phyloP scores from a whole-genome alignment of 1,140 invertebrate species.

The Paracyclopina nana region DNA sequence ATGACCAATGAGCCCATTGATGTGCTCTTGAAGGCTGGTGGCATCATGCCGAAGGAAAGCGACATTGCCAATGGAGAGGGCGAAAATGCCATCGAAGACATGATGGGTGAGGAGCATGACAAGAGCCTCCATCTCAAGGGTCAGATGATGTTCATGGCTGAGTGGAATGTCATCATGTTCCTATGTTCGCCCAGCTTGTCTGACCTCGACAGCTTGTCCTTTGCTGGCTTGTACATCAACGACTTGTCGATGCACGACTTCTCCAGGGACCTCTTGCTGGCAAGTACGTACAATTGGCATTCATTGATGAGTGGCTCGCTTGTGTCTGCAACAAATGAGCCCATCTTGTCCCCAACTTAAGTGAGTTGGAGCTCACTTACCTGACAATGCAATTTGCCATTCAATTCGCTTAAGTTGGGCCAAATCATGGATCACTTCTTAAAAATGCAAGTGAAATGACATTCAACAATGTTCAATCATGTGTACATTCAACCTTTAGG shows the following conservation, averaged over 20 bases:
- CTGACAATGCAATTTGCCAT: too few relatives aligned
- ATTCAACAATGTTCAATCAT: too few relatives aligned
- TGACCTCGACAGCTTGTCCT: conserved; percentile 66
- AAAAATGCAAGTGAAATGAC: too few relatives aligned
- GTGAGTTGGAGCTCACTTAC: too few relatives aligned
- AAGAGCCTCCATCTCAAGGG: conserved; percentile 22
- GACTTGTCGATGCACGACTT: conserved; percentile 37
- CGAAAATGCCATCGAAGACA: not conserved
- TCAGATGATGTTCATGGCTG: conserved; percentile 42
- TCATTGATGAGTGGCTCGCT: not conserved
- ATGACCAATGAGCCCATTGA: conserved; percentile 48
- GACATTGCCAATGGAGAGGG: not conserved
- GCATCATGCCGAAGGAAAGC: not conserved
- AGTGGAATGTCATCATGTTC: conserved; percentile 92
- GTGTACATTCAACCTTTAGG: too few relatives aligned
- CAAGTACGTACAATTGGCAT: conserved; percentile 41
- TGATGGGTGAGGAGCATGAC: conserved; percentile 17
- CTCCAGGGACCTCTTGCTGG: conserved; percentile 66
- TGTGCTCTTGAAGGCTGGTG: not conserved
- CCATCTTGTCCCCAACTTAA: too few relatives aligned
- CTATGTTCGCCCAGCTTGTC: conserved; percentile 86
- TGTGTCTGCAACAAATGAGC: too few relatives aligned
- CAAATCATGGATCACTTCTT: too few relatives aligned
- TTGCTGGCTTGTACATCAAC: conserved; percentile 80
- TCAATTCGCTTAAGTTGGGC: too few relatives aligned